These are phyloP conservation scores for Drosophila algonquin DNA, from an alignment of 2,888 invertebrate genomes.

Conservation along the genomic window DNA sequence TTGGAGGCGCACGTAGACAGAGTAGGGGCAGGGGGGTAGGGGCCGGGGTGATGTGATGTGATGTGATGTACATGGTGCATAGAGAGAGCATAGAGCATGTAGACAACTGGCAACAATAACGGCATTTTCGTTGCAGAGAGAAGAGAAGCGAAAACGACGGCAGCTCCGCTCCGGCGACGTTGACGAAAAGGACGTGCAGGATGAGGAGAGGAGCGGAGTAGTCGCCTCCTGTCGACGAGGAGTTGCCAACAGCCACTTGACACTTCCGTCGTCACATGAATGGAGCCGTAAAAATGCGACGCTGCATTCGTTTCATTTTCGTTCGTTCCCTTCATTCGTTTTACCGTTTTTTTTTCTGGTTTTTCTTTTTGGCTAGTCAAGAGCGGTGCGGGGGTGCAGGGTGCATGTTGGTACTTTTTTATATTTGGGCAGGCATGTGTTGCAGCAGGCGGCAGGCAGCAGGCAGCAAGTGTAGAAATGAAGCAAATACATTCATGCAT, in stretches of 20 bases:
- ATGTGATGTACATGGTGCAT: conserved; percentile 32
- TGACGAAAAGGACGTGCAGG: conserved; percentile 71
- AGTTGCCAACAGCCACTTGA: conserved; percentile 80
- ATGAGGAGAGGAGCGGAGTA: conserved; percentile 45
- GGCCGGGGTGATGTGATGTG: conserved; percentile 19
- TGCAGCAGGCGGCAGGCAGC: not conserved
- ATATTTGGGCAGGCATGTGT: conserved; percentile 66
- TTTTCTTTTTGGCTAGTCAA: conserved; percentile 63
- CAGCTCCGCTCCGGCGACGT: conserved; percentile 42
- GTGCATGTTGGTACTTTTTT: conserved; percentile 49
- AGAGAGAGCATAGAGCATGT: conserved; percentile 45
- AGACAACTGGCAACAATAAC: conserved; percentile 80
- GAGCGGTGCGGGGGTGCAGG: conserved; percentile 35
- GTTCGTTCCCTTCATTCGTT: conserved; percentile 18
- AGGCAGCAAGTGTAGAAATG: conserved; percentile 42
- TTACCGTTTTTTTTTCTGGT: not conserved
- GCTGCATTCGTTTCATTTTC: conserved; percentile 59
- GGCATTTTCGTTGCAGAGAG: conserved; percentile 74
- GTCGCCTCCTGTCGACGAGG: conserved; percentile 71
- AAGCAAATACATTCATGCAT: conserved; percentile 79
- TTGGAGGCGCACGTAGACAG: conserved; percentile 54
- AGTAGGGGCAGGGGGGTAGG: not conserved
- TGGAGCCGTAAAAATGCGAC: conserved; percentile 80
- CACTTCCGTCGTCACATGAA: conserved; percentile 80
- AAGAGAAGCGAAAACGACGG: not conserved